These are phyloP conservation scores for Steinernema hermaphroditum DNA, from an alignment of 2,888 invertebrate species.

Conservation along the genomic window DNA sequence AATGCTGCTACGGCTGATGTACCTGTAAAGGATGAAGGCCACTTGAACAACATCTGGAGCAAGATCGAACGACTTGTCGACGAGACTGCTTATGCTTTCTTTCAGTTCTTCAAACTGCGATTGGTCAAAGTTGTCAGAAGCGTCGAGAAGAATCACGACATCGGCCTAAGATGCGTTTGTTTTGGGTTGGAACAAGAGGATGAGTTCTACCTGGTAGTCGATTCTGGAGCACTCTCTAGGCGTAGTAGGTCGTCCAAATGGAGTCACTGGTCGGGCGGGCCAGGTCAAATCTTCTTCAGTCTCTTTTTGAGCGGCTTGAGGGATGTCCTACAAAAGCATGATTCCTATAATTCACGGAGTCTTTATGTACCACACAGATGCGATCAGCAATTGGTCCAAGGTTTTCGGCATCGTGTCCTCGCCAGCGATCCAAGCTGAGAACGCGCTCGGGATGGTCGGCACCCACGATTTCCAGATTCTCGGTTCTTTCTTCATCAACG, in stretches of 20 bases:
- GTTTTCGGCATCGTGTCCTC: slow-evolving; percentile 53
- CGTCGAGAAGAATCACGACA: slow-evolving; percentile 62
- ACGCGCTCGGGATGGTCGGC: slow-evolving; percentile 44
- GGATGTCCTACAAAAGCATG: neutral
- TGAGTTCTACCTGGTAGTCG: slow-evolving; percentile 46
- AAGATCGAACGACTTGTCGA: slow-evolving; percentile 64
- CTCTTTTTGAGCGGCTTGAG: slow-evolving; percentile 2
- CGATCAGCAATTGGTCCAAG: slow-evolving; percentile 59
- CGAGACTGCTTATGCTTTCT: slow-evolving; percentile 60
- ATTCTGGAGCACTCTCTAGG: slow-evolving; percentile 46
- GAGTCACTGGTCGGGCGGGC: slow-evolving; percentile 36
- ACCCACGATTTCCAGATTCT: slow-evolving; percentile 49
- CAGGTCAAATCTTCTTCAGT: slow-evolving; percentile 29
- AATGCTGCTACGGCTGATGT: neutral
- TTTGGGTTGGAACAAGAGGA: neutral
- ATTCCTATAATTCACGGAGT: neutral
- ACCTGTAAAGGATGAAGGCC: slow-evolving; percentile 64
- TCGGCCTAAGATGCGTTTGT: slow-evolving; percentile 46
- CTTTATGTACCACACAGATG: slow-evolving; percentile 51
- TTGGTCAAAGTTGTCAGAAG: slow-evolving; percentile 60
- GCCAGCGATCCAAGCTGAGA: slow-evolving; percentile 55
- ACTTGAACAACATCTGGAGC: slow-evolving; percentile 62
- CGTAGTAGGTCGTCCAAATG: slow-evolving; percentile 14
- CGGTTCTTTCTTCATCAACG: slow-evolving; percentile 49
- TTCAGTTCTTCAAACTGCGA: slow-evolving; percentile 56